Conservation (phyloP, 1,140 invertebrate species). For the Bombus pyrosoma region DNA sequence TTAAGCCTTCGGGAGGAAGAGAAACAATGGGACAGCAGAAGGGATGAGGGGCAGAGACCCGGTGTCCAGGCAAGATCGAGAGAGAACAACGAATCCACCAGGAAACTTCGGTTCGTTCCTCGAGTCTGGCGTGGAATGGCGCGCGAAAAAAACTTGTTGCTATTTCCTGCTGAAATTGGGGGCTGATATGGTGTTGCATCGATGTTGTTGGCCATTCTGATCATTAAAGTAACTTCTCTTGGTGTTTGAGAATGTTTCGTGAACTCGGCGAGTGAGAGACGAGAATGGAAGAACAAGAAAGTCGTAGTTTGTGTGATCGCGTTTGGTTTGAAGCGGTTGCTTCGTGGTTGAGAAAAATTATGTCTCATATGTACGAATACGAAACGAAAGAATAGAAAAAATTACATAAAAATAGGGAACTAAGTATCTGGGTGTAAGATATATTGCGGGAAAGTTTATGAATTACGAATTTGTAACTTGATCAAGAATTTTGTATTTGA, state of each 20-base stretch:
- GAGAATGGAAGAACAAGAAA: background rate
- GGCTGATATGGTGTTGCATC: background rate
- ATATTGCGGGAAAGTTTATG: too few relatives aligned
- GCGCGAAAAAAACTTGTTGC: conserved; percentile 35
- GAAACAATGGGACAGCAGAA: conserved; percentile 38
- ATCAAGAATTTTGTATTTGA: too few relatives aligned
- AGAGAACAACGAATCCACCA: background rate
- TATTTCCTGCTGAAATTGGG: background rate
- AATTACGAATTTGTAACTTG: too few relatives aligned
- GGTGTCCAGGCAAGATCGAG: conserved; percentile 32
- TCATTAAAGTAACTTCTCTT: too few relatives aligned
- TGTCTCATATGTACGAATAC: too few relatives aligned
- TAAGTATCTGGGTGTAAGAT: too few relatives aligned
- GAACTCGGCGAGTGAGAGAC: background rate
- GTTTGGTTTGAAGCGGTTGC: background rate
- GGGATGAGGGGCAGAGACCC: background rate
- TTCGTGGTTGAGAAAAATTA: too few relatives aligned
- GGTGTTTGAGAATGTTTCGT: background rate
- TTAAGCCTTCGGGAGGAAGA: conserved; percentile 53
- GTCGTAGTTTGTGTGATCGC: background rate
- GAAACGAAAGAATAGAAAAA: too few relatives aligned
- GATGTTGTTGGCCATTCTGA: background rate
- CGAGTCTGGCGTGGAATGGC: background rate
- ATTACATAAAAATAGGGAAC: too few relatives aligned
- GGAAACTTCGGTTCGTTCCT: background rate